phyloP scores from a whole-genome alignment of 2,888 invertebrate species.

The Dasysyrphus tricinctus region DNA sequence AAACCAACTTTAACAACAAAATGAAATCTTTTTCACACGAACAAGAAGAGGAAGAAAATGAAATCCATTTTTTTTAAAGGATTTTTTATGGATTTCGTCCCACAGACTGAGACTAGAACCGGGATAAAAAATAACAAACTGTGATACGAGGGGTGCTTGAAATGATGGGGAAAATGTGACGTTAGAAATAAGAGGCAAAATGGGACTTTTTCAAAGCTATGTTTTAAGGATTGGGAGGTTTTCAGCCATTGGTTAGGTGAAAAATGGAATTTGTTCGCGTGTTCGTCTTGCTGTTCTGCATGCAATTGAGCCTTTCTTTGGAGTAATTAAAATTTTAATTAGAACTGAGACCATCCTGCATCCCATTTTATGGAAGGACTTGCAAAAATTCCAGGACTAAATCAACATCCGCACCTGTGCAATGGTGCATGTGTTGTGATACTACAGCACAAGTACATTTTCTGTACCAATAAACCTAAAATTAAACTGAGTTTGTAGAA shows the following conservation, averaged over 20 bases:
- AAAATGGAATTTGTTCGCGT: not conserved
- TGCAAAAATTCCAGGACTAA: not conserved
- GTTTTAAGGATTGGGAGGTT: not conserved
- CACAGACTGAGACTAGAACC: not conserved
- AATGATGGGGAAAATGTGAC: not conserved
- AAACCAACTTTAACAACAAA: constrained; percentile 31
- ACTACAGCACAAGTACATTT: constrained; percentile 18
- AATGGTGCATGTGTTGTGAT: not conserved
- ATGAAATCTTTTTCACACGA: constrained; percentile 49
- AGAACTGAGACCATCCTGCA: constrained; percentile 9
- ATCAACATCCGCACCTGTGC: constrained; percentile 16
- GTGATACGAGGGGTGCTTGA: not conserved
- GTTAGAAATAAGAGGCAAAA: not conserved
- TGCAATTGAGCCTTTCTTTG: constrained; percentile 28
- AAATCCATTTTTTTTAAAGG: constrained; percentile 27
- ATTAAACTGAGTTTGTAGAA: not conserved
- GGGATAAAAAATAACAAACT: not conserved
- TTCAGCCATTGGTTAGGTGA: not conserved
- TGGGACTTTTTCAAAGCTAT: not conserved
- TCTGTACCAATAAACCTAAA: constrained; percentile 36
- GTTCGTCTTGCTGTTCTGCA: constrained; percentile 32
- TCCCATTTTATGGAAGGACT: not conserved
- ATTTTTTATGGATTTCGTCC: constrained; percentile 33
- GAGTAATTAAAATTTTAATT: constrained; percentile 65
- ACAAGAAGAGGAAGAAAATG: constrained; percentile 43